Evolutionary conservation across 2,888 invertebrate species (phyloP).

Genomic region (Pteria penguin): DNA sequence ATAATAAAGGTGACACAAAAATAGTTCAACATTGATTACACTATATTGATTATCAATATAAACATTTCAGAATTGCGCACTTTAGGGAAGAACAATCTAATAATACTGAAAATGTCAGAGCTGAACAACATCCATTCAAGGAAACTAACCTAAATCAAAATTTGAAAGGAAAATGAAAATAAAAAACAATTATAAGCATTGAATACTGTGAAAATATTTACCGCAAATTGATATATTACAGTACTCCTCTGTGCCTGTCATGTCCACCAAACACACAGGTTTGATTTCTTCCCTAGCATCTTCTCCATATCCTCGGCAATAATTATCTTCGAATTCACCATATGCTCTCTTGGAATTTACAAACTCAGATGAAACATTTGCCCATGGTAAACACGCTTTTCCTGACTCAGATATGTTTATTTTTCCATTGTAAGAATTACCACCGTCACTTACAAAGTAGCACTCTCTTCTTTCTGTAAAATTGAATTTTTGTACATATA

Average conservation of each 20-base stretch:
- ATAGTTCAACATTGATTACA: too few species aligned
- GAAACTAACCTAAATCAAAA: too few species aligned
- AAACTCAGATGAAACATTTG: neutral
- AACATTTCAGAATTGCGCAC: too few species aligned
- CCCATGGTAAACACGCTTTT: conserved; percentile 42
- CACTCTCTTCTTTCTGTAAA: conserved; percentile 46
- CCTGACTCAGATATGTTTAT: conserved; percentile 34
- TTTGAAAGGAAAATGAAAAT: too few species aligned
- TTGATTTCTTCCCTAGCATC: neutral
- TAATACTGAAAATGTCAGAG: too few species aligned
- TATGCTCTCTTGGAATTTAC: conserved; percentile 10
- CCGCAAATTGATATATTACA: conserved; percentile 47
- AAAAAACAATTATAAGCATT: too few species aligned
- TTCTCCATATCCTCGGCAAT: conserved; percentile 33
- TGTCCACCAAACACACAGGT: conserved; percentile 33
- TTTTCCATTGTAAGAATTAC: conserved; percentile 46
- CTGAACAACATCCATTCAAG: too few species aligned
- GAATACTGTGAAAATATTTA: conserved; percentile 2
- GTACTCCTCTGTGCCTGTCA: neutral
- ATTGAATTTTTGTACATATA: too few species aligned
- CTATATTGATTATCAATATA: too few species aligned
- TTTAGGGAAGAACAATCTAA: too few species aligned
- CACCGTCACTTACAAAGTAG: conserved; percentile 39
- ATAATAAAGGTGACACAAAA: too few species aligned
- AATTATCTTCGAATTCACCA: conserved; percentile 46